Evolutionary conservation across 2,113 vertebrate genomes (phyloP), one percentile per base, ranked within the genome.

Genomic region (Apodemus sylvaticus): DNA sequence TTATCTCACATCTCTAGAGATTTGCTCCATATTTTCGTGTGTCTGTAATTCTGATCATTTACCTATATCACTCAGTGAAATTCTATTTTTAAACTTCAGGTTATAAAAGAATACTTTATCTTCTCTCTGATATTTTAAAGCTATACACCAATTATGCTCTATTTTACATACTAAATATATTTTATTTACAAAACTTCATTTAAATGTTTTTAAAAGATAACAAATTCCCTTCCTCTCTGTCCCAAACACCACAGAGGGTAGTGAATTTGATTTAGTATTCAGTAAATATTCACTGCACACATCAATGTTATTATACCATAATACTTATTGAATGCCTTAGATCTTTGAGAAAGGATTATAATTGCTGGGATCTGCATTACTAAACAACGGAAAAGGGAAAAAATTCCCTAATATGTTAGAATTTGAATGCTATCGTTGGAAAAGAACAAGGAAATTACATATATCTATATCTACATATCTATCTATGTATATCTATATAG

Each of bases 261-360:
- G 89, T 89, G 29, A 7, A 81, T 1, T 77, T 26, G 86, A 71
- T 85, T 89, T 89, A 39, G 22, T 88, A 2, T 22, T 94, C 42
- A 64, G 45, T 48, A 95, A 93, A 78, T 91, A 90, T 1, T 70
- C 24, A 87, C 16, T 62, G 42, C 53, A 81, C 78, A 94, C 70
- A 70, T 90, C 93, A 92, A 93, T 94, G 94, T 8, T 91, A 55
- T 5, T 34, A 89, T 66, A 64, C n/a, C 45, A 89, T 42, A 85
- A 79, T 70, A 86, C 73, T 66, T 91, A 62, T 31, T 58, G 51
- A 36, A 6, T 62, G 3, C 2, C 13, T 79, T 78, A 39, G 29
- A 42, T 66, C 6, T 76, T 24, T 11, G 34, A 79, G 51, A 6
- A 7, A 79, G 13, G 64, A 29, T 17, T 79, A 8, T 89, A 39